Evolutionary conservation across 2,888 invertebrate species (phyloP), one percentile per base, ranked within the genome.

Genomic region (Deilephila porcellus): DNA sequence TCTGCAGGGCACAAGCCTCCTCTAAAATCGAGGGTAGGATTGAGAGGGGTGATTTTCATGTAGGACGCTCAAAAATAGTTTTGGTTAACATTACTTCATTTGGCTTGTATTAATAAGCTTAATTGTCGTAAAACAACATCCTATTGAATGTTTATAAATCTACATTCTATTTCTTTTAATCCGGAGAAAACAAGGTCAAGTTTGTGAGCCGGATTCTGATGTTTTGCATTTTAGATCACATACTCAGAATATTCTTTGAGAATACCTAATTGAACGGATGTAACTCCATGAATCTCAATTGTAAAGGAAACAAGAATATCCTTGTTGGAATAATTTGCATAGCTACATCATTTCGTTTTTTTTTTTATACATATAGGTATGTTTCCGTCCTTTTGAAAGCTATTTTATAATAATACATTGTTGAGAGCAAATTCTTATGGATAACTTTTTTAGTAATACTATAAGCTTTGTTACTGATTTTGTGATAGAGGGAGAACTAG

Each of bases 161-260:
- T 45, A 17, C 11, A 67, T 1, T 67, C 67, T 52, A 29, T 25
- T 63, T 56, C 34, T 56, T 34, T 56, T 64, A 72, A 72, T 72
- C 72, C 72, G 63, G 72, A 62, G 63, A 72, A 72, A 72, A 72
- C 25, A 64, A 63, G 72, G 63, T 72, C 63, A 64, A 72, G 63
- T 20, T 45, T 53, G 53, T 34, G 4, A 17, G 63, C 37, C 34
- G 72, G 56, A 72, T 63, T 62, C 34, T 37, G 20, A 64, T 25
- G 29, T 34, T 25, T 17, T 17, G 14, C 59, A 56, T 59, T 59
- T 34, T 56, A 34, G 34, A n/a, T 34, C 53, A 64, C 71, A 45
- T 14, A 45, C 72, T 63, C 14, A 63, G 20, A 64, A 45, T 37
- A 20, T 67, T 45, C 67, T 52, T 67, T 67, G 25, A 25, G 67